A percentile compares a stretch with the other conserved stretches of the same genome.
These are phyloP conservation scores for Helostoma temminkii DNA, from an alignment of 2,797 vertebrate genomes.

Conservation along the genomic window DNA sequence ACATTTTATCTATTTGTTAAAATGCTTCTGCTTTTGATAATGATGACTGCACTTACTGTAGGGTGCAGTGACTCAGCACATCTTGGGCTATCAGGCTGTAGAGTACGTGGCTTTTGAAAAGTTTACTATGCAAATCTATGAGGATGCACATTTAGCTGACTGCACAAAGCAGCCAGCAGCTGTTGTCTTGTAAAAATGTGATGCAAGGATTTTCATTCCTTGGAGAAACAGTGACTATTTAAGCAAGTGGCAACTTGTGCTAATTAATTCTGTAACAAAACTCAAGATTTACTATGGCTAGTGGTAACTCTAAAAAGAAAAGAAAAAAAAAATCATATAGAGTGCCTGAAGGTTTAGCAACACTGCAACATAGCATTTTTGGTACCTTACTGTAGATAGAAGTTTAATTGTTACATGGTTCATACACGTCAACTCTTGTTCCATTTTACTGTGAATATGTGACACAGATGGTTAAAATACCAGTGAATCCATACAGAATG, in stretches of 20 bases:
- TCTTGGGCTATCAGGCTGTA: constrained; percentile 21
- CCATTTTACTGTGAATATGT: neutral
- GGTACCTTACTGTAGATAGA: too few species aligned
- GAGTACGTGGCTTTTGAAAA: constrained; percentile 35
- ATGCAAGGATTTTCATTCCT: constrained; percentile 23
- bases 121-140: constrained; percentile 39
- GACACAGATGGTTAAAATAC: too few species aligned
- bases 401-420: neutral
- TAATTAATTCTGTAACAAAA: too few species aligned
- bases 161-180: constrained; percentile 50
- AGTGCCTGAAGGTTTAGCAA: neutral
- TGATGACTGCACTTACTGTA: constrained; percentile 45
- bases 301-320: constrained; percentile 13
- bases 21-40: too few species aligned
- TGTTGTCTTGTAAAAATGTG: constrained; percentile 48
- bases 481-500: neutral
- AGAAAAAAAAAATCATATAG: constrained; percentile 2
- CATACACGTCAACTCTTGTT: neutral
- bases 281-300: too few species aligned
- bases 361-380: too few species aligned
- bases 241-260: constrained; percentile 26
- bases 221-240: constrained; percentile 30
- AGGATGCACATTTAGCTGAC: constrained; percentile 47
- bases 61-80: constrained; percentile 57
- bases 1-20: constrained; percentile 18